Evolutionary conservation across 2,888 invertebrate species (phyloP).

Genomic region (Anagyrus pseudococci): DNA sequence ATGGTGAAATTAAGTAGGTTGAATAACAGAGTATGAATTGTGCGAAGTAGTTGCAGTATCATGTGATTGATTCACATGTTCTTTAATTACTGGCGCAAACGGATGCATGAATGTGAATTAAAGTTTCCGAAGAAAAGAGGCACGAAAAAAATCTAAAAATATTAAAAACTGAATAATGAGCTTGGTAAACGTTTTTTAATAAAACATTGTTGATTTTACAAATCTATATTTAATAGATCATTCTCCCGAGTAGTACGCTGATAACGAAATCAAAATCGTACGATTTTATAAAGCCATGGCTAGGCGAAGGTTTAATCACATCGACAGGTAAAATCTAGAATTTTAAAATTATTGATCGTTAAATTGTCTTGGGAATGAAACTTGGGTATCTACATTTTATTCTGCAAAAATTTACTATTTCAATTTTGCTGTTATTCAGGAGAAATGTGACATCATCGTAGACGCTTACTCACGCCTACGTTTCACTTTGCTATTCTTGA

Average conservation of each 20-base stretch:
- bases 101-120: too few species aligned
- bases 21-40: neutral
- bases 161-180: neutral
- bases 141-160: too few species aligned
- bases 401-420: too few species aligned
- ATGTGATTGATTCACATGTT: neutral
- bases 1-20: too few species aligned
- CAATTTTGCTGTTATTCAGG: constrained; percentile 47
- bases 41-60: neutral
- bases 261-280: constrained; percentile 63
- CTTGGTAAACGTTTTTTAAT: neutral
- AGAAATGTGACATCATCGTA: constrained; percentile 63
- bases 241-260: constrained; percentile 61
- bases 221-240: constrained; percentile 47
- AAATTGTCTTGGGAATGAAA: neutral
- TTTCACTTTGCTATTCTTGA: constrained; percentile 66
- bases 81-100: too few species aligned
- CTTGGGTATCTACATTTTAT: too few species aligned
- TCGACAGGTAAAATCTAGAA: constrained; percentile 52
- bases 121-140: too few species aligned
- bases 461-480: constrained; percentile 66
- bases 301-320: constrained; percentile 63
- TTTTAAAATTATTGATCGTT: neutral
- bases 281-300: constrained; percentile 60
- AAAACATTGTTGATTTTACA: neutral